These are phyloP conservation scores for Epinephelus lanceolatus DNA, from an alignment of 2,113 vertebrate species.

Conservation along the genomic window DNA sequence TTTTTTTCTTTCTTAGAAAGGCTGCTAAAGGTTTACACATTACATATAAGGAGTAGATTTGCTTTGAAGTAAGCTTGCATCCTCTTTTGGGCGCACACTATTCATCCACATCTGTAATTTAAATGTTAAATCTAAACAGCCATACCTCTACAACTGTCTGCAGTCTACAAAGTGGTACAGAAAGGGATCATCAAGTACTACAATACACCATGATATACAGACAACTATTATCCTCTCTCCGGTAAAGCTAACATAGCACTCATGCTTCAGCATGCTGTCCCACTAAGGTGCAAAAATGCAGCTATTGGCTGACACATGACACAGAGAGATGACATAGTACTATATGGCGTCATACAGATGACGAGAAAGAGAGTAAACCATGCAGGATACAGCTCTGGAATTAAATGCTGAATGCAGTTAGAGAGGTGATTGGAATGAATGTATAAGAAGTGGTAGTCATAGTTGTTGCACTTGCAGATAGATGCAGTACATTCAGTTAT, in stretches of 20 bases:
- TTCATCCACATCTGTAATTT: slow-evolving; percentile 35
- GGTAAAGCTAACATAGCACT: slow-evolving; percentile 72
- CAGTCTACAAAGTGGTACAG: slow-evolving; percentile 46
- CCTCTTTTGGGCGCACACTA: slow-evolving; percentile 30
- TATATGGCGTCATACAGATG: slow-evolving; percentile 80
- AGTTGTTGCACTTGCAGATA: slow-evolving; percentile 82
- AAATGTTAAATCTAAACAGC: slow-evolving; percentile 47
- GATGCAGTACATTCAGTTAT: slow-evolving; percentile 83
- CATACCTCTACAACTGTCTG: slow-evolving; percentile 51
- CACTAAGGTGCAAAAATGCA: slow-evolving; percentile 80
- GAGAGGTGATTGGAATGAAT: slow-evolving; percentile 84
- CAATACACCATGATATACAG: slow-evolving; percentile 54
- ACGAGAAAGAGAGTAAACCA: slow-evolving; percentile 81
- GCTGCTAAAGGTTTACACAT: background rate
- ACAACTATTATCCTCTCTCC: slow-evolving; percentile 64
- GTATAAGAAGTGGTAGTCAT: slow-evolving; percentile 81
- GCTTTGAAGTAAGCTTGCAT: slow-evolving; percentile 28
- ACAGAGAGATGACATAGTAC: slow-evolving; percentile 77
- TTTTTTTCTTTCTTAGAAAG: slow-evolving; percentile 2
- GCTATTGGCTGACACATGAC: slow-evolving; percentile 77
- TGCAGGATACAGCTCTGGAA: slow-evolving; percentile 82
- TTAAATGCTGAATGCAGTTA: slow-evolving; percentile 82
- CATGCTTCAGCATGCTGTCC: slow-evolving; percentile 83
- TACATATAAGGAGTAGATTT: slow-evolving; percentile 6
- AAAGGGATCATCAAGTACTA: slow-evolving; percentile 53